Evolutionary conservation across 2,797 vertebrate genomes (phyloP), one percentile per base, ranked within the genome.

Genomic region (Enteromius anoplus): DNA sequence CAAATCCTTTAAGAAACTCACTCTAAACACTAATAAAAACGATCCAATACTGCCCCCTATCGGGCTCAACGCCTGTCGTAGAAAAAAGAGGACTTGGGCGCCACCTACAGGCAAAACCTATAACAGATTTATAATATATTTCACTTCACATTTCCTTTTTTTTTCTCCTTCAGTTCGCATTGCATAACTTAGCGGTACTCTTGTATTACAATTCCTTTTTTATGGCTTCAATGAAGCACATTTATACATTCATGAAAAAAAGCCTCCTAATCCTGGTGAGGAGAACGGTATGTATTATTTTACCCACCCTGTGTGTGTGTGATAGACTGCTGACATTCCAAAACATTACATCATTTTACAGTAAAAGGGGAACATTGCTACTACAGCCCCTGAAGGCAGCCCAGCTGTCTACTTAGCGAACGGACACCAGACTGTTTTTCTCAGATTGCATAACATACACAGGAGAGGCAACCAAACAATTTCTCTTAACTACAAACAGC

Each of bases 281-380:
- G 17, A 45, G 47, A 64, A n/a, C 10, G 1, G 17, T 55, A 75
- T 68, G 32, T 42, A 32, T 34, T 11, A 66, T 21, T 65, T 75
- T 21, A 53, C 23, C 11, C 45, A 53, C 17, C 29, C 58, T 11
- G 45, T 83, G 51, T 55, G 53, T 55, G 53, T 58, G 11, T 45
- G 42, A 72, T 87, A 86, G 87, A 86, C 90, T 89, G 85, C 80
- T 90, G 89, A 87, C 70, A 82, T 85, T 92, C 89, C 91, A 93
- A 94, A 94, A 93, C 92, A 93, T 94, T 84, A 93, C 92, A 84
- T 94, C 89, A 94, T 86, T 92, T 91, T 93, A 93, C 93, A 93
- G 93, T 92, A 91, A 91, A 85, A 62, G 64, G 87, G 89, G 88
- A 93, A 92, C 90, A 92, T 75, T 84, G 85, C 90, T 90, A 89